Evolutionary conservation across 2,888 invertebrate species (phyloP), one percentile per base, ranked within the genome.

Genomic region (Linyphia triangularis): DNA sequence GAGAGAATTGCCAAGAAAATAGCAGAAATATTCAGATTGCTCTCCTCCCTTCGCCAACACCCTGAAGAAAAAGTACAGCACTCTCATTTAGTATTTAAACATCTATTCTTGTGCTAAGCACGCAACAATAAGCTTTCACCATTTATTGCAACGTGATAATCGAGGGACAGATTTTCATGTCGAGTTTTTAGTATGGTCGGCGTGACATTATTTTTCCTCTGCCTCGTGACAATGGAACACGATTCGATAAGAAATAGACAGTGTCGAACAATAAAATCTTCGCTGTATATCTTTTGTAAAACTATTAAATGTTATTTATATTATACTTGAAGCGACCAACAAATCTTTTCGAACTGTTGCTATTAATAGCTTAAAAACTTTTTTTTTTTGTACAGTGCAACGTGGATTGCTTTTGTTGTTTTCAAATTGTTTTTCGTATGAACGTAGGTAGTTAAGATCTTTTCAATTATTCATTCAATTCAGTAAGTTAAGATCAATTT

Each of bases 181-280:
- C n/a, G n/a, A 16, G 51, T 3, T 13, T 51, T 51, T 22, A 69
- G 2, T 33, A 16, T 69, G 43, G 22, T 22, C 69, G 7, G 33
- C 19, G 69, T 26, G 57, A 19, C 51, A 70, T 51, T 51, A 16
- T n/a, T 24, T 28, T 22, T 7, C 13, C 43, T 28, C 19, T 43
- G 10, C 9, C 13, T 51, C 67, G 81, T 81, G 81, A 81, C 59
- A 19, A 33, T 13, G 22, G 16, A 22, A 69, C 81, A 81, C 57
- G 81, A 65, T 30, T 67, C 61, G 26, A 61, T 33, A 22, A 16
- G n/a, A 30, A 63, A 33, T 33, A 10, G 65, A 51, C 51, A 24
- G 0, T 69, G 19, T 57, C 30, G 69, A 24, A 51, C n/a, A 19
- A 0, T 0, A 37, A 19, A n/a, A 26, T 22, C 22, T n/a, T 13